A percentile compares a stretch with the other conserved stretches of the same genome.
These are phyloP conservation scores for Dendrolimus kikuchii DNA, from an alignment of 1,140 invertebrate genomes.

Conservation along the genomic window DNA sequence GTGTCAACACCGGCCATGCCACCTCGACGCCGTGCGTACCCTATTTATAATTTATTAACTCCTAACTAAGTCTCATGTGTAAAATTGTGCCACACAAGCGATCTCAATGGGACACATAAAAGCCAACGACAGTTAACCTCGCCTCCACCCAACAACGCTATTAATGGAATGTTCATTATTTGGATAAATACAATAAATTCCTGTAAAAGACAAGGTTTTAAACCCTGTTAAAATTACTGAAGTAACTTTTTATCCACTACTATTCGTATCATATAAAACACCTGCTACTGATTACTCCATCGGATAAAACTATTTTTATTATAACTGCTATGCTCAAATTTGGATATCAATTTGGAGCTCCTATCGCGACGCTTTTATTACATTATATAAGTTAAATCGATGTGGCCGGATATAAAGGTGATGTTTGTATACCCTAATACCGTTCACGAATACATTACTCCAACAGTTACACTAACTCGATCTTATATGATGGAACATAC, in stretches of 20 bases:
- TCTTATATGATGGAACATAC: constrained; percentile 57
- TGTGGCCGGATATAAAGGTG: constrained; percentile 57
- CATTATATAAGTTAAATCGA: constrained; percentile 46
- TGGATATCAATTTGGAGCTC: constrained; percentile 42
- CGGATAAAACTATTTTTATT: constrained; percentile 31
- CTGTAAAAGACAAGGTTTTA: constrained; percentile 33
- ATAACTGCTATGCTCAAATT: constrained; percentile 41
- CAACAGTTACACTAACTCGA: constrained; percentile 44
- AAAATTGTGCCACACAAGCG: constrained; percentile 59
- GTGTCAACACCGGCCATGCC: constrained; percentile 24
- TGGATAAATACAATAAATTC: constrained; percentile 27
- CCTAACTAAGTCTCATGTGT: constrained; percentile 55
- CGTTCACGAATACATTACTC: constrained; percentile 20
- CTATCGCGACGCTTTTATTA: constrained; percentile 46
- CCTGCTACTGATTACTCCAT: constrained; percentile 42
- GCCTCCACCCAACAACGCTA: constrained; percentile 9
- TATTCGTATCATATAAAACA: constrained; percentile 55
- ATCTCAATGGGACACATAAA: constrained; percentile 37
- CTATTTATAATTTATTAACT: constrained; percentile 58
- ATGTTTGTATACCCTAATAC: constrained; percentile 19
- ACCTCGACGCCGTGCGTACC: constrained; percentile 29
- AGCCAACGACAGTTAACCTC: constrained; percentile 30
- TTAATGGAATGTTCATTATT: constrained; percentile 22
- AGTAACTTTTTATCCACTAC: constrained; percentile 33
- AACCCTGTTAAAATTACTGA: constrained; percentile 32